A percentile compares a stretch with the other conserved stretches of the same genome.
These are phyloP conservation scores for Globicephala melas DNA, from an alignment of 2,113 vertebrate species.

Conservation along the genomic window DNA sequence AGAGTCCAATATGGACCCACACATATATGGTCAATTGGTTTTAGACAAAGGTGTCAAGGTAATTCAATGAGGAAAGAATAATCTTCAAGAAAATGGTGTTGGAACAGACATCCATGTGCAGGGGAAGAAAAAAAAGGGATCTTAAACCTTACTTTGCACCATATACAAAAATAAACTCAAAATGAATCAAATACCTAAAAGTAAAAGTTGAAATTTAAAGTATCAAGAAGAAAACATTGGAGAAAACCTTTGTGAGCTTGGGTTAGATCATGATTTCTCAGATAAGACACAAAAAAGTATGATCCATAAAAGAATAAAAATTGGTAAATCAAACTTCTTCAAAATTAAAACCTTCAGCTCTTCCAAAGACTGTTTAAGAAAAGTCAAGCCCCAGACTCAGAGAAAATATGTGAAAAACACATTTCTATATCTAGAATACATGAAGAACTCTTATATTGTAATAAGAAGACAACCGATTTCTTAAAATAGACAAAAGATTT, in stretches of 20 bases:
- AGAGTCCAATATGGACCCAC: not conserved
- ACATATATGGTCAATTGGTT: not conserved
- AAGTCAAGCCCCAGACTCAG: not conserved
- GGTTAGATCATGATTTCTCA: not conserved
- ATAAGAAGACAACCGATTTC: not conserved
- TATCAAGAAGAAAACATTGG: not conserved
- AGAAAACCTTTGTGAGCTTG: not conserved
- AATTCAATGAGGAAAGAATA: conserved; percentile 14
- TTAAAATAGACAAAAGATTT: not conserved
- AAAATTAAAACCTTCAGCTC: conserved; percentile 14
- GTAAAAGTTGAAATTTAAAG: not conserved
- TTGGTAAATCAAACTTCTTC: not conserved
- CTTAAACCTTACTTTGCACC: not conserved
- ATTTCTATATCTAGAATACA: not conserved
- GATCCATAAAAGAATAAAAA: not conserved
- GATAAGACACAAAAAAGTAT: not conserved
- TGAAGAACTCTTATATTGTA: not conserved
- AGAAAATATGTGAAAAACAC: not conserved
- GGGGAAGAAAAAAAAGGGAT: not conserved
- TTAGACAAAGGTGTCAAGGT: not conserved
- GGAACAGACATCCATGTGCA: not conserved
- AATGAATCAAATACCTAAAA: not conserved
- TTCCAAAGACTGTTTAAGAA: not conserved
- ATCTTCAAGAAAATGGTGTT: not conserved
- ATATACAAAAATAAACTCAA: not conserved